Conservation (phyloP, 1,140 invertebrate species). For the Lucilia sericata region DNA sequence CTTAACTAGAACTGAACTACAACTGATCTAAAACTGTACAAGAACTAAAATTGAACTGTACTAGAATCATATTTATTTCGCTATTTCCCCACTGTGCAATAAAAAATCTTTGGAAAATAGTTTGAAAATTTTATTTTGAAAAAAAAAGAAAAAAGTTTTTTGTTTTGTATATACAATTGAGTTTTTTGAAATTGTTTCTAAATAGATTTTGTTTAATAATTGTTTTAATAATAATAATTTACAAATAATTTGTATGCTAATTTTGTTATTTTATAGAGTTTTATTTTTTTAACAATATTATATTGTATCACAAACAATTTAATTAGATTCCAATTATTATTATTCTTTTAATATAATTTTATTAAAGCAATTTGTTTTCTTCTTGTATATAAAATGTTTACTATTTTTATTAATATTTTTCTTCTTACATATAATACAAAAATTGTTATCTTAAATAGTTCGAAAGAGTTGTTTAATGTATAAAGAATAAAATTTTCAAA, state of each 20-base stretch:
- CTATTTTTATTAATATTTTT: background rate
- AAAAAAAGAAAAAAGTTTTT: conserved; percentile 12
- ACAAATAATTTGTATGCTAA: conserved; percentile 16
- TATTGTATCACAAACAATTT: conserved; percentile 43
- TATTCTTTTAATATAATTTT: background rate
- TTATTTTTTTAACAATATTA: conserved; percentile 30
- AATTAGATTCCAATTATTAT: conserved; percentile 39
- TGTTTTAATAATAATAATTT: conserved; percentile 23
- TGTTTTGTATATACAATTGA: conserved; percentile 4
- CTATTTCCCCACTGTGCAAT: too few species aligned
- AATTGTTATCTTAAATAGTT: conserved; percentile 21
- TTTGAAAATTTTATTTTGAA: conserved; percentile 20
- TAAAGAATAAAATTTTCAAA: conserved; percentile 19
- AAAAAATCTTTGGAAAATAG: background rate
- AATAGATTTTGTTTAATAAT: conserved; percentile 8
- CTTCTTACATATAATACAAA: conserved; percentile 28
- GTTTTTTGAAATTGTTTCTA: conserved; percentile 3
- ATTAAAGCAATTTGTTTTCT: conserved; percentile 23
- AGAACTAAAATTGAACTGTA: background rate
- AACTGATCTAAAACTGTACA: too few species aligned
- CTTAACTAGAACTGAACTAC: too few species aligned
- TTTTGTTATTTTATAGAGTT: conserved; percentile 23
- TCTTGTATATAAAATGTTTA: conserved; percentile 9
- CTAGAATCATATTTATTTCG: too few species aligned
- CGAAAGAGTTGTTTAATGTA: conserved; percentile 12